These are phyloP conservation scores for Harlomillsia oculata DNA, from an alignment of 1,140 invertebrate genomes.

Conservation along the genomic window DNA sequence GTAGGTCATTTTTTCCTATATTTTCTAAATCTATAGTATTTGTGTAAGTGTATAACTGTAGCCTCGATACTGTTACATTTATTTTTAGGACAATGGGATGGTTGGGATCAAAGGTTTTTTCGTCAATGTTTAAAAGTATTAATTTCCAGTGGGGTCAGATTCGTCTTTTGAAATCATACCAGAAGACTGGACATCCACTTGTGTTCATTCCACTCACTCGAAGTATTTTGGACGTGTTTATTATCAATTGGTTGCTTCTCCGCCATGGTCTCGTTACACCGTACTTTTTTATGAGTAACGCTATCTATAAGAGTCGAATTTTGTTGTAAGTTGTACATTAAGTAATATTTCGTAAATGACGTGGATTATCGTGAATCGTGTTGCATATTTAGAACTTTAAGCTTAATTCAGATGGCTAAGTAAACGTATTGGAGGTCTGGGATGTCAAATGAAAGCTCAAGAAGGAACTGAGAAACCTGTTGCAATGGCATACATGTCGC, in stretches of 20 bases:
- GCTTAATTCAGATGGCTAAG: not conserved
- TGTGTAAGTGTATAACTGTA: too few relatives aligned
- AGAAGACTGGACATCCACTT: constrained; percentile 5
- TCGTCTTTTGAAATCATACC: not conserved
- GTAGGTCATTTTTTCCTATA: too few relatives aligned
- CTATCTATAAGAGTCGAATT: not conserved
- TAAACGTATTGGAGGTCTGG: not conserved
- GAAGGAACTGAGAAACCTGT: not conserved
- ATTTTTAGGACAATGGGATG: too few relatives aligned
- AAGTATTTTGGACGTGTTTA: constrained; percentile 9
- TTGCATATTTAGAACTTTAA: not conserved
- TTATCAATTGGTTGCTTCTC: constrained; percentile 2
- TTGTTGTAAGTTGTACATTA: not conserved
- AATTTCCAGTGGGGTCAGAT: too few relatives aligned
- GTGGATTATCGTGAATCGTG: not conserved
- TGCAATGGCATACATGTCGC: not conserved
- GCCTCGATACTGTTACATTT: too few relatives aligned
- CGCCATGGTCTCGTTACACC: not conserved
- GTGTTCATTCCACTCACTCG: constrained; percentile 16
- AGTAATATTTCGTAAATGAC: not conserved
- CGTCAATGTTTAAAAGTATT: too few relatives aligned
- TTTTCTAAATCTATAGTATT: too few relatives aligned
- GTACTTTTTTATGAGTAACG: not conserved
- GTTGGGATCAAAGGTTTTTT: too few relatives aligned
- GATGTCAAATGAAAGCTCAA: not conserved